Conservation (phyloP, 2,888 invertebrate species). For the Phasia obesa region DNA sequence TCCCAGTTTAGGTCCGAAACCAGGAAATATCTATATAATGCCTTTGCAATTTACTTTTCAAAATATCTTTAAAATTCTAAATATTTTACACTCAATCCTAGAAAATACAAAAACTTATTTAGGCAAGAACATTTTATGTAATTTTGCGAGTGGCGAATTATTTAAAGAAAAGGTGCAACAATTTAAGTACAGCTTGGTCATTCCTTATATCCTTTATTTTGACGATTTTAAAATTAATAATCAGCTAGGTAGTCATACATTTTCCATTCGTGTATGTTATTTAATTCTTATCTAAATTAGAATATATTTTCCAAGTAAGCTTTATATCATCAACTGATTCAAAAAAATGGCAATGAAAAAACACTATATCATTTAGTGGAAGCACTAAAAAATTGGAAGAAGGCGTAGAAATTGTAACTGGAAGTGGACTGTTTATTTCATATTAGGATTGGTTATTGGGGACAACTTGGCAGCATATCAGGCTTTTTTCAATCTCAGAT, state of each 20-base stretch:
- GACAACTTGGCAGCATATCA: constrained; percentile 72
- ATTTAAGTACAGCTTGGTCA: constrained; percentile 52
- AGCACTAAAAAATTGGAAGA: constrained; percentile 67
- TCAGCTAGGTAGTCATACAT: neutral
- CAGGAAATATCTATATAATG: neutral
- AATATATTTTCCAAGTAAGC: constrained; percentile 47
- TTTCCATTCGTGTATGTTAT: too few relatives aligned
- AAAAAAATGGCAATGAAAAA: constrained; percentile 69
- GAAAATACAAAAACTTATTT: neutral
- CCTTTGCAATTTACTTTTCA: constrained; percentile 4
- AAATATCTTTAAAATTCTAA: constrained; percentile 7
- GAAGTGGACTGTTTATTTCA: constrained; percentile 67
- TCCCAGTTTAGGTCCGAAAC: neutral
- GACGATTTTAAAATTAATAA: constrained; percentile 68
- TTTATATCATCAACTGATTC: constrained; percentile 64
- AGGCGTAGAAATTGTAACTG: constrained; percentile 56
- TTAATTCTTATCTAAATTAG: constrained; percentile 25
- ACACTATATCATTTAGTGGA: constrained; percentile 66
- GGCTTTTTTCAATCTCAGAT: constrained; percentile 68
- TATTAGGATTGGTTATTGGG: constrained; percentile 71
- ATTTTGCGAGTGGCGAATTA: constrained; percentile 46
- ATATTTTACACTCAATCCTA: constrained; percentile 3
- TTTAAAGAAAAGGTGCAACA: constrained; percentile 45
- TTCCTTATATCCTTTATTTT: constrained; percentile 63
- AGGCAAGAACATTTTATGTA: neutral